Evolutionary conservation across 1,140 invertebrate species (phyloP), one percentile per base, ranked within the genome.

Genomic region (Saccostrea echinata): DNA sequence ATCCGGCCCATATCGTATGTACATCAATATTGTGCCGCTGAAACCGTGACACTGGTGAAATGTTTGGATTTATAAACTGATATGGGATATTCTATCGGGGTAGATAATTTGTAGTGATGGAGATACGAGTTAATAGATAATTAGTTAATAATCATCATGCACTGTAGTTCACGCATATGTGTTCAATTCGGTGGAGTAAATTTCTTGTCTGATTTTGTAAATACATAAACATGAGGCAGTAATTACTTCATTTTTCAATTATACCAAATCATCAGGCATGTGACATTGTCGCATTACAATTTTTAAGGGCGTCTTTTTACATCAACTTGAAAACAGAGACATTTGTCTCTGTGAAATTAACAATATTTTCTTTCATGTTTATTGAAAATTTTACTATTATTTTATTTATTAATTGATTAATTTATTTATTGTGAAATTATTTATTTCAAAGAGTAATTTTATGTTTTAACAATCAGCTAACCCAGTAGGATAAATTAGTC

Each of bases 61-160:
- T 76, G 68, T 76, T 76, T 76, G 68, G 68, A 33, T 76, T 76
- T 76, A 76, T 76, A 76, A 76, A 76, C 27, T 76, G 68, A 76
- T 76, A 76, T 30, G 68, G 24, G 68, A 33, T 16, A 76, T 33
- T 76, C 27, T 76, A 76, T 76, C 68, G 30, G 24, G 68, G 68
- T 30, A 30, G 68, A 76, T 76, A 76, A 76, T 76, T 76, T 76
- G 68, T 76, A 76, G 16, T 76, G 68, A 76, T 76, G 24, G 68
- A 27, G 68, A 76, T 76, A 30, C 11, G 11, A 18, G 68, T 76
- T 76, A 76, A 76, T 76, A 76, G 68, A 76, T 27, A 76, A 76
- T 76, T 76, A 76, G 68, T 30, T 30, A 30, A 76, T 27, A 76
- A 76, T 76, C 68, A 21, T 30, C 68, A 18, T 27, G 12, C 24